Evolutionary conservation across 2,113 vertebrate species (phyloP).

Genomic region (Podarcis raffonei): DNA sequence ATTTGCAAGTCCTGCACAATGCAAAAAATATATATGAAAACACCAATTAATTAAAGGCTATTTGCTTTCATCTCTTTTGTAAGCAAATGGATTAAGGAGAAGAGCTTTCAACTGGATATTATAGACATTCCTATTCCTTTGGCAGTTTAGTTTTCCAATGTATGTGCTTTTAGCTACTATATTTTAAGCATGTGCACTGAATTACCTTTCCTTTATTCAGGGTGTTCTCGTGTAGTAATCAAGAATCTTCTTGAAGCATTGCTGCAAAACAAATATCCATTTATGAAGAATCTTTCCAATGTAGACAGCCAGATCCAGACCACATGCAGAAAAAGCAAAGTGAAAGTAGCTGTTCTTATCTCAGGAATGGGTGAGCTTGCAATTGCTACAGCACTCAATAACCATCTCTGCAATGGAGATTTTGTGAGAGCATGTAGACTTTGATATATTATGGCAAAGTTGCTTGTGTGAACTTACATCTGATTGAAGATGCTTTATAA

Average conservation of each 20-base stretch:
- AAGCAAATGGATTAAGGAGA: neutral
- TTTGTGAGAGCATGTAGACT: neutral
- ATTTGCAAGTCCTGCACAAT: neutral
- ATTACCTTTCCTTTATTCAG: neutral
- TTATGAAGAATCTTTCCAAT: neutral
- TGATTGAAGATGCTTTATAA: neutral
- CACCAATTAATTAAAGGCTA: too few species aligned
- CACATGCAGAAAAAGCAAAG: conserved; percentile 62
- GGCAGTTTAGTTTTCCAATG: neutral
- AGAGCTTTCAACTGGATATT: neutral
- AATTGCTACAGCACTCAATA: neutral
- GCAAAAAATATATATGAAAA: neutral
- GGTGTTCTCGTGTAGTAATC: conserved; percentile 49
- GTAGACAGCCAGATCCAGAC: neutral
- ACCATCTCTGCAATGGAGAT: neutral
- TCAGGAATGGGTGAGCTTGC: conserved; percentile 83
- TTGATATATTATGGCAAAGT: neutral
- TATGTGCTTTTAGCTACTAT: neutral
- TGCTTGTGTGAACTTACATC: neutral
- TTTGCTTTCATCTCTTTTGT: neutral
- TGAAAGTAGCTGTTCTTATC: conserved; percentile 85
- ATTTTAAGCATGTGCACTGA: neutral
- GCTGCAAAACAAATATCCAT: conserved; percentile 53
- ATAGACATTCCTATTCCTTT: neutral
- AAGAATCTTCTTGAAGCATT: conserved; percentile 65